Percentiles rank a stretch among this genome's conserved stretches.
These are phyloP conservation scores for Brachionus angularis DNA, from an alignment of 1,140 invertebrate genomes.

Conservation along the genomic window DNA sequence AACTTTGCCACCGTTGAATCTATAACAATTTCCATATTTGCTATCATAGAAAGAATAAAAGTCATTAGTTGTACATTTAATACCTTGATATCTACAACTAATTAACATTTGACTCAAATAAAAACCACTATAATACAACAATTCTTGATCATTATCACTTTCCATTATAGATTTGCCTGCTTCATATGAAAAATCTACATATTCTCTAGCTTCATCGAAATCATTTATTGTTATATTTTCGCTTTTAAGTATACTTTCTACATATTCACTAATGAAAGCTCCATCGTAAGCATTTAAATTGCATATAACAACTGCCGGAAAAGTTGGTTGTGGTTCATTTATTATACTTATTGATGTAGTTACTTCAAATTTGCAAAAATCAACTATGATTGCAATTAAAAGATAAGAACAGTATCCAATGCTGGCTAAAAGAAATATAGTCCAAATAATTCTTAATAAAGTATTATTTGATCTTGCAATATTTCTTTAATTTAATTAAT, in stretches of 20 bases:
- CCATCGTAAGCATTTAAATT: constrained; percentile 31
- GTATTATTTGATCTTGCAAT: neutral
- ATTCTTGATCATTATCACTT: neutral
- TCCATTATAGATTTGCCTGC: neutral
- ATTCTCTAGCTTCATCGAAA: neutral
- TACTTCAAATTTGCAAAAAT: neutral
- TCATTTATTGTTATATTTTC: neutral
- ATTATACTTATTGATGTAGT: neutral
- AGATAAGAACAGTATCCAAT: constrained; percentile 1
- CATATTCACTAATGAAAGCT: neutral
- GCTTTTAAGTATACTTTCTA: neutral
- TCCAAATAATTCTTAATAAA: constrained; percentile 6
- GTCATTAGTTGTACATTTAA: constrained; percentile 14
- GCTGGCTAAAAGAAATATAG: neutral
- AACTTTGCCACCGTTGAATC: constrained; percentile 43
- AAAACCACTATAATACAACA: constrained; percentile 6
- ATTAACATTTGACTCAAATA: constrained; percentile 10
- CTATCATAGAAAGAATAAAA: constrained; percentile 22
- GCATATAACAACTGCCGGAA: constrained; percentile 1
- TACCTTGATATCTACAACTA: constrained; percentile 44
- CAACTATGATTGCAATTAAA: neutral
- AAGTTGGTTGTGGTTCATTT: neutral
- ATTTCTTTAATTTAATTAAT: too few relatives aligned
- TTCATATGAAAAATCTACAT: neutral
- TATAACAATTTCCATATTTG: constrained; percentile 45